Percentiles rank a stretch among this genome's conserved stretches.
phyloP scores from a whole-genome alignment of 2,113 vertebrate species.

The Carassius carassius region DNA sequence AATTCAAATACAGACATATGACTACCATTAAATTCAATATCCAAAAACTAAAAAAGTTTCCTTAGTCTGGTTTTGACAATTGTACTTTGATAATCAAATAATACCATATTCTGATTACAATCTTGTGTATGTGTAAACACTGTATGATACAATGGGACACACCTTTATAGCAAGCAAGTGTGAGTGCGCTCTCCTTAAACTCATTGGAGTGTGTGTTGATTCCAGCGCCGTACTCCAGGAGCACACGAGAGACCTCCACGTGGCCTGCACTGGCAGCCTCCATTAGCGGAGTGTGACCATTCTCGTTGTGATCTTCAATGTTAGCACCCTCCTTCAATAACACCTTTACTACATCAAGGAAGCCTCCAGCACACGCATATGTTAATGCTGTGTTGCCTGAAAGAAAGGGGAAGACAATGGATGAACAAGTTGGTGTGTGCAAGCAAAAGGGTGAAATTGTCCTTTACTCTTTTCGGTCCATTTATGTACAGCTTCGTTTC shows the following conservation, averaged over 20 bases:
- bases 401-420: neutral
- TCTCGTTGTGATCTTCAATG: slow-evolving; percentile 99
- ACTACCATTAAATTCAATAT: neutral
- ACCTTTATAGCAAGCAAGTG: slow-evolving; percentile 99
- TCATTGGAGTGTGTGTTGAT: slow-evolving; percentile 99
- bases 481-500: neutral
- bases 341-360: slow-evolving; percentile 97
- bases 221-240: slow-evolving; percentile 96
- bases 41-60: neutral
- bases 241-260: slow-evolving; percentile 94
- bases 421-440: neutral
- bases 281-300: slow-evolving; percentile 97
- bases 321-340: slow-evolving; percentile 97
- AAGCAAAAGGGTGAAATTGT: neutral
- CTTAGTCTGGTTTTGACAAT: neutral
- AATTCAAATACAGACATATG: neutral
- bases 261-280: slow-evolving; percentile 98
- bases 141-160: neutral
- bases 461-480: neutral
- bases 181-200: slow-evolving; percentile 99
- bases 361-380: slow-evolving; percentile 96
- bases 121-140: neutral
- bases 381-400: slow-evolving; percentile 96
- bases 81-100: neutral
- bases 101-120: too few species aligned